Evolutionary conservation across 2,797 vertebrate genomes (phyloP).

Genomic region (Chelon auratus): DNA sequence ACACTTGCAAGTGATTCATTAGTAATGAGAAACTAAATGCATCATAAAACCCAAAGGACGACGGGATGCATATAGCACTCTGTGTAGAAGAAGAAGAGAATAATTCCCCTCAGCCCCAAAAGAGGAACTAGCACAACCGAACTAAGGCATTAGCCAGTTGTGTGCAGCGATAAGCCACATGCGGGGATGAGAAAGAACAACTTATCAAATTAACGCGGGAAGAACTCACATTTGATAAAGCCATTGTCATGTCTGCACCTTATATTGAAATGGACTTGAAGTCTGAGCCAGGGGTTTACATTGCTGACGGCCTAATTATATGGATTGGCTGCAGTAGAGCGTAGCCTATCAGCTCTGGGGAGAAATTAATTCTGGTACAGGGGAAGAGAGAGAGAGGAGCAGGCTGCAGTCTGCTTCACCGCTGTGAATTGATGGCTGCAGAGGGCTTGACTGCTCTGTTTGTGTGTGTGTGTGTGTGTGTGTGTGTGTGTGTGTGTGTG

Average conservation of each 20-base stretch:
- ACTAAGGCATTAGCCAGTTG: slow-evolving; percentile 50
- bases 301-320: slow-evolving; percentile 87
- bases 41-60: slow-evolving; percentile 56
- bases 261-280: slow-evolving; percentile 81
- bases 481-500: slow-evolving; percentile 4
- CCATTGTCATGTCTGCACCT: slow-evolving; percentile 78
- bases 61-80: slow-evolving; percentile 23
- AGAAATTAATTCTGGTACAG: slow-evolving; percentile 79
- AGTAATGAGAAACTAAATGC: slow-evolving; percentile 63
- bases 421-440: slow-evolving; percentile 82
- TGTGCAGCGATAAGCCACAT: slow-evolving; percentile 43
- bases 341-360: slow-evolving; percentile 81
- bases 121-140: slow-evolving; percentile 37
- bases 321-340: slow-evolving; percentile 85
- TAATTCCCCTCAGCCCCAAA: slow-evolving; percentile 27
- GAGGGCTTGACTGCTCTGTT: slow-evolving; percentile 56
- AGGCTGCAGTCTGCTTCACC: slow-evolving; percentile 72
- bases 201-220: slow-evolving; percentile 62
- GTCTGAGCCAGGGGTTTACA: slow-evolving; percentile 81
- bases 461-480: slow-evolving; percentile 18
- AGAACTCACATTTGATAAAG: slow-evolving; percentile 78
- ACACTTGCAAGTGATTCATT: slow-evolving; percentile 64
- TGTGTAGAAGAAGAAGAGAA: slow-evolving; percentile 27
- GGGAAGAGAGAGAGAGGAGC: slow-evolving; percentile 56
- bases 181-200: slow-evolving; percentile 33